These are phyloP conservation scores for Wiebesia pumilae DNA, from an alignment of 1,140 invertebrate genomes.

Conservation along the genomic window DNA sequence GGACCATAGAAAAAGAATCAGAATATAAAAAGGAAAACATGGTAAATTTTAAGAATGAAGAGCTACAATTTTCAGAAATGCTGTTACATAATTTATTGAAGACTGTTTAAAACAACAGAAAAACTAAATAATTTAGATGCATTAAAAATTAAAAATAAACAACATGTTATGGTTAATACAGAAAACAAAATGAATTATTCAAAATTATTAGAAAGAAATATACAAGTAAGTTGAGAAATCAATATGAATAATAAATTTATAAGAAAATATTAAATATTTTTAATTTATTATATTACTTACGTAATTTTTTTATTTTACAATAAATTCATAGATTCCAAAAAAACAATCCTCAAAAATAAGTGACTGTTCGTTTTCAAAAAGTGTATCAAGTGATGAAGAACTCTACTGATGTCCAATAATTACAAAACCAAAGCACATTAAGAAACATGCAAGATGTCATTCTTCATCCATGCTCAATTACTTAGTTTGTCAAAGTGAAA, in stretches of 20 bases:
- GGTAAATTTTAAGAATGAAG: too few species aligned
- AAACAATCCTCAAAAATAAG: conserved; percentile 34
- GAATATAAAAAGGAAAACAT: too few species aligned
- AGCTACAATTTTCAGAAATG: not conserved
- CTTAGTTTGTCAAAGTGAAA: not conserved
- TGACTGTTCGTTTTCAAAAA: not conserved
- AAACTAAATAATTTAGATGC: not conserved
- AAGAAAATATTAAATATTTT: not conserved
- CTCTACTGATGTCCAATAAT: not conserved
- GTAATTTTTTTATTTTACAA: not conserved
- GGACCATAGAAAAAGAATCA: too few species aligned
- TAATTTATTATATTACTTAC: not conserved
- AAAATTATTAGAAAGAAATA: not conserved
- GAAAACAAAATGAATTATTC: conserved; percentile 15
- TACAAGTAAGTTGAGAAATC: not conserved
- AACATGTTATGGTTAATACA: not conserved
- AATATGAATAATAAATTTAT: not conserved
- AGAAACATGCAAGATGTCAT: not conserved
- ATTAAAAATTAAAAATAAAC: not conserved
- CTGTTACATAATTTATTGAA: not conserved
- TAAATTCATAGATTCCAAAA: not conserved
- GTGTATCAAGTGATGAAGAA: not conserved
- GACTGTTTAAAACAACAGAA: not conserved
- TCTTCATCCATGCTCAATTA: not conserved
- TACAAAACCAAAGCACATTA: too few species aligned